Conservation (phyloP, 2,113 vertebrate genomes). For the Campylomormyrus numenius region DNA sequence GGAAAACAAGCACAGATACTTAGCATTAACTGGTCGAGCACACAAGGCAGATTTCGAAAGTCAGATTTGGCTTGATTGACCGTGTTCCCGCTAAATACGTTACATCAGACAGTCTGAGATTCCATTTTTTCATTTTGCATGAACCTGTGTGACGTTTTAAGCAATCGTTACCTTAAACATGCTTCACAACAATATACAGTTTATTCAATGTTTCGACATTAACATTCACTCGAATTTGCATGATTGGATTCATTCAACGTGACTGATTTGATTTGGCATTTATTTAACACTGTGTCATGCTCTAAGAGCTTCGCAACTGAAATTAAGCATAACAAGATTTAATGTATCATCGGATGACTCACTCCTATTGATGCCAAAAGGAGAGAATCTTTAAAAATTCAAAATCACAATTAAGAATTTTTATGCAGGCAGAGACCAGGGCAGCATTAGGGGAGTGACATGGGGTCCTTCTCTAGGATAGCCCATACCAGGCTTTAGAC, state of each 20-base stretch:
- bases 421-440: neutral
- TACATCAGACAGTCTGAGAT: neutral
- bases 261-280: neutral
- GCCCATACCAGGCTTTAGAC: neutral
- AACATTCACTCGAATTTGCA: neutral
- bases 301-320: neutral
- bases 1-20: conserved; percentile 18
- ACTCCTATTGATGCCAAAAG: neutral
- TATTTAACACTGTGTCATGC: neutral
- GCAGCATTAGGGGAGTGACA: neutral
- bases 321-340: neutral
- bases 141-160: neutral
- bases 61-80: neutral
- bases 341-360: neutral
- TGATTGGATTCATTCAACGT: neutral
- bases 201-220: neutral
- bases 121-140: neutral
- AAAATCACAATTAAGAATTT: neutral
- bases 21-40: conserved; percentile 25
- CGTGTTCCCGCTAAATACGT: neutral
- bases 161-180: neutral
- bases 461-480: neutral
- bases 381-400: neutral
- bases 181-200: neutral
- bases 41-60: conserved; percentile 1